These are phyloP conservation scores for Tinamus major DNA, from an alignment of 2,797 vertebrate genomes.

Conservation along the genomic window DNA sequence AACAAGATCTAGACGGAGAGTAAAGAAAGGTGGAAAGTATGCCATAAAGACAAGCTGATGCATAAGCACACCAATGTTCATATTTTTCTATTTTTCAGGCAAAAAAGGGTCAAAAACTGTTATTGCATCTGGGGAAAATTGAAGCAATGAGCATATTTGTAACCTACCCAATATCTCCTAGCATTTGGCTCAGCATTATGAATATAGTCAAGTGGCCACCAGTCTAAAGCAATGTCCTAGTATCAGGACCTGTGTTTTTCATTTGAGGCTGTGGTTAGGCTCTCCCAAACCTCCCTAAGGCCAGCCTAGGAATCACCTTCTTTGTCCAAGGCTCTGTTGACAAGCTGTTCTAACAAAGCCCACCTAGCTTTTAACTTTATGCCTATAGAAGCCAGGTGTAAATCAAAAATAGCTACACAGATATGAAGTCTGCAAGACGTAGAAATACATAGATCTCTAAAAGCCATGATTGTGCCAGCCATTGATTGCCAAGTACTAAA, in stretches of 20 bases:
- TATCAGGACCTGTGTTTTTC: background rate
- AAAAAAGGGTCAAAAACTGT: background rate
- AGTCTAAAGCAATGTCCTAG: background rate
- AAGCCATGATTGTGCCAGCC: background rate
- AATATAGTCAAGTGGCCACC: fast-evolving
- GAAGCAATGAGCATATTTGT: background rate
- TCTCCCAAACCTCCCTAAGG: background rate
- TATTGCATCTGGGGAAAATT: background rate
- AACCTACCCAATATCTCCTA: background rate
- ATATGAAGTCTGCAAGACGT: background rate
- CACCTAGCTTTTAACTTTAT: background rate
- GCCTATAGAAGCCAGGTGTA: background rate
- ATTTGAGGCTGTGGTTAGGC: background rate
- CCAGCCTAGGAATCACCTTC: background rate
- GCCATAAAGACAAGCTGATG: background rate
- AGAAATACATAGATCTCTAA: background rate
- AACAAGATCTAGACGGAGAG: background rate
- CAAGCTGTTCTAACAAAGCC: background rate
- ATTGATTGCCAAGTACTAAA: background rate
- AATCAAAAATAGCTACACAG: background rate
- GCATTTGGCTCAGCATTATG: background rate
- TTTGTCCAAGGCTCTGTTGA: background rate
- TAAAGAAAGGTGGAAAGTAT: background rate
- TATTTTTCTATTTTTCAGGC: background rate
- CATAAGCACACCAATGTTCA: background rate